These are phyloP conservation scores for Cyclura pinguis DNA, from an alignment of 2,797 vertebrate species.

Conservation along the genomic window DNA sequence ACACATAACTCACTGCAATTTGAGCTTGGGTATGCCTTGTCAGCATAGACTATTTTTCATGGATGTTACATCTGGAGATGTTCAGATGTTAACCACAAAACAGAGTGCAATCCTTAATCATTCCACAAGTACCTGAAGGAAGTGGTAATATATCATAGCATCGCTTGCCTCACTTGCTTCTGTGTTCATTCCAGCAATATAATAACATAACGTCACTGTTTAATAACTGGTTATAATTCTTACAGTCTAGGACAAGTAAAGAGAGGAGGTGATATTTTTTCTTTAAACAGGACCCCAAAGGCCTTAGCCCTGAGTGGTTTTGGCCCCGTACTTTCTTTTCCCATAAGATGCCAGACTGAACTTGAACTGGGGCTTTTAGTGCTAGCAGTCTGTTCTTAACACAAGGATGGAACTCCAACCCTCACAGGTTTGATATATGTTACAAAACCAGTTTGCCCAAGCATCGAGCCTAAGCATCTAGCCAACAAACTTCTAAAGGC, in stretches of 20 bases:
- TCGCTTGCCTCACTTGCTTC: constrained; percentile 9
- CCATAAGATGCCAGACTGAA: background rate
- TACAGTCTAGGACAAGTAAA: background rate
- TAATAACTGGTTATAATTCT: constrained; percentile 35
- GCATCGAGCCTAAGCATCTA: background rate
- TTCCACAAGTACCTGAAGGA: constrained; percentile 38
- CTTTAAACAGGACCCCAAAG: background rate
- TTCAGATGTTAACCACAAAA: constrained; percentile 43
- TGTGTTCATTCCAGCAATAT: constrained; percentile 25
- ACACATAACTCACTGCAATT: constrained; percentile 12
- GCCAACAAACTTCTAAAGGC: background rate
- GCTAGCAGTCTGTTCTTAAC: background rate
- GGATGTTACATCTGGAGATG: constrained; percentile 28
- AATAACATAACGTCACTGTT: constrained; percentile 20
- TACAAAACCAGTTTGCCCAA: background rate
- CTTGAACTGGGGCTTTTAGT: background rate
- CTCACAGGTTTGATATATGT: background rate
- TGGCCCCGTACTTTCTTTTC: background rate
- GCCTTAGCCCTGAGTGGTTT: background rate
- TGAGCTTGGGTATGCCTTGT: constrained; percentile 25
- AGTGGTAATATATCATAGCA: constrained; percentile 24
- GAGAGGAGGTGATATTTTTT: background rate
- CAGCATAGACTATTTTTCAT: constrained; percentile 21
- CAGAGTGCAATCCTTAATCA: constrained; percentile 25
- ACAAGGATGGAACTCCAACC: background rate